Conservation (phyloP, 2,113 vertebrate species). For the Pseudorectes ferrugineus region DNA sequence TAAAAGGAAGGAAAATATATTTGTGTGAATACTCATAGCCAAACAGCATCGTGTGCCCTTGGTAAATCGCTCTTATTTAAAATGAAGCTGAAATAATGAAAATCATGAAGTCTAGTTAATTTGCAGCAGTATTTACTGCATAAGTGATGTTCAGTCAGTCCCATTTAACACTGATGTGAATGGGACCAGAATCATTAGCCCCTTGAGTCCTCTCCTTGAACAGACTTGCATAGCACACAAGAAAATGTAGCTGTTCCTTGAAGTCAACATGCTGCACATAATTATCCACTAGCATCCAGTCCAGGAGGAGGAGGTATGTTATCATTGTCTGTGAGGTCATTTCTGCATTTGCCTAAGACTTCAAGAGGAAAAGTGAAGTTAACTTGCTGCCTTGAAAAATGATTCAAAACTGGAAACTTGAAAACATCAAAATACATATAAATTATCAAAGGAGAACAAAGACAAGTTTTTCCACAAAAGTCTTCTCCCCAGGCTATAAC, state of each 20-base stretch:
- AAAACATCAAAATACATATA: constrained; percentile 71
- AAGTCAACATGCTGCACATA: constrained; percentile 1
- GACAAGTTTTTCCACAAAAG: constrained; percentile 72
- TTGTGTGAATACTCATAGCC: neutral
- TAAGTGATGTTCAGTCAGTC: neutral
- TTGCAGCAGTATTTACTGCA: neutral
- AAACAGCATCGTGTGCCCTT: neutral
- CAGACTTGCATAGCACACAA: neutral
- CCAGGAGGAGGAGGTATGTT: neutral
- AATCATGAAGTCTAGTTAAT: neutral
- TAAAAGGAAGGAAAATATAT: neutral
- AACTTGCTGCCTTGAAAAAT: constrained; percentile 57
- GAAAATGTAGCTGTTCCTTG: constrained; percentile 14
- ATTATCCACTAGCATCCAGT: constrained; percentile 3
- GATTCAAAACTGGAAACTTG: constrained; percentile 68
- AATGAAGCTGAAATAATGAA: neutral
- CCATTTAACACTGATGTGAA: neutral
- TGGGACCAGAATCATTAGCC: neutral
- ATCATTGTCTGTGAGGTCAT: constrained; percentile 13
- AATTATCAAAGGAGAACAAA: constrained; percentile 81
- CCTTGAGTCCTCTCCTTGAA: neutral
- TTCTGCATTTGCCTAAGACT: constrained; percentile 37
- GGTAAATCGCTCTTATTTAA: neutral
- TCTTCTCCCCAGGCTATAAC: constrained; percentile 77
- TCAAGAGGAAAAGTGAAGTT: constrained; percentile 43